Evolutionary conservation across 1,140 invertebrate species (phyloP), one percentile per base, ranked within the genome.

Genomic region (Drosophila kanapiae): DNA sequence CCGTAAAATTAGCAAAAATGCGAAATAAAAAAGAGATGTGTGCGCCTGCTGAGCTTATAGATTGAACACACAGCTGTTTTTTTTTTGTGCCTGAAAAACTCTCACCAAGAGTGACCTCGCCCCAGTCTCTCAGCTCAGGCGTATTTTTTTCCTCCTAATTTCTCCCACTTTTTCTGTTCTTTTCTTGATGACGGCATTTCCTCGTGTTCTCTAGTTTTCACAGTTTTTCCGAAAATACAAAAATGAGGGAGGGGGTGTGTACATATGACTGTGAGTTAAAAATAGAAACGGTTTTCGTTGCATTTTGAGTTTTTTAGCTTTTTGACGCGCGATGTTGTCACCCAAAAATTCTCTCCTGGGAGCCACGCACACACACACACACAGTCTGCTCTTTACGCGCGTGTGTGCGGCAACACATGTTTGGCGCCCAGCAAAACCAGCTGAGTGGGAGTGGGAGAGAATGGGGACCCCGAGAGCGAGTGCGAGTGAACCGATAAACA

Each of bases 381-480:
- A 45, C 16, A 43, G 40, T 37, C 38, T 7, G 7, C 9, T 37
- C 27, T n/a, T 35, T 33, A 16, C 18, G 23, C 10, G 23, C 54
- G 31, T 48, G 45, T 43, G 49, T 64, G 69, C 57, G 58, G 35
- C 77, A 88, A 88, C 84, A 88, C 84, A 88, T 88, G 84, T 88
- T 88, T 90, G 78, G 84, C 84, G 84, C 84, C 84, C 77, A 59
- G 60, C 71, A 49, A 42, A 80, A 67, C 48, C 84, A 88, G 84
- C 84, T 88, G 83, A 80, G 83, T 87, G 75, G 31, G 57, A 75
- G 77, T 53, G 38, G 67, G 67, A 70, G 62, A 42, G 23, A 33
- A 33, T n/a, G 48, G 27, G 56, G 61, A 13, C 27, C n/a, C 16
- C 14, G 53, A 70, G 69, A 78, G 84, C 80, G 72, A 88, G 83